Conservation (phyloP, 2,888 invertebrate genomes). For the Scaptomyza cyrtandrae region DNA sequence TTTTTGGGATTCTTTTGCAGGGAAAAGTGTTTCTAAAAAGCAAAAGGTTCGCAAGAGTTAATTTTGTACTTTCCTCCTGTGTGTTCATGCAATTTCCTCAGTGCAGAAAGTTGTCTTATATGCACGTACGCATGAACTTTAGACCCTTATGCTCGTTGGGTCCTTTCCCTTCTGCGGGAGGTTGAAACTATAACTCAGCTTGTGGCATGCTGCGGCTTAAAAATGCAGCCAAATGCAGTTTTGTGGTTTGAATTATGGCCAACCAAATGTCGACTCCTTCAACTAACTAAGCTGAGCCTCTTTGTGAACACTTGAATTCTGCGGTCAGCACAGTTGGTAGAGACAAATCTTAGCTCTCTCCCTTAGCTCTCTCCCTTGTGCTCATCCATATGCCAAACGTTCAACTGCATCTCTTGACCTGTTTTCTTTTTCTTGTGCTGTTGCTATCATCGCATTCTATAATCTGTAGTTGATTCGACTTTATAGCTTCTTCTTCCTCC, state of each 20-base stretch:
- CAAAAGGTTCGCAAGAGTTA: not conserved
- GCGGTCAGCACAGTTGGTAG: slow-evolving; percentile 12
- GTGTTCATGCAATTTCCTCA: too few relatives aligned
- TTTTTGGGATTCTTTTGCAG: not conserved
- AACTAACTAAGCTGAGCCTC: slow-evolving; percentile 6
- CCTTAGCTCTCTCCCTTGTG: too few relatives aligned
- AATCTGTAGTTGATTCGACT: slow-evolving; percentile 20
- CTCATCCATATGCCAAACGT: slow-evolving; percentile 9
- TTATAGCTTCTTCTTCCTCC: not conserved
- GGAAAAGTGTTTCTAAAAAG: not conserved
- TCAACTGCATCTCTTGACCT: slow-evolving; percentile 10
- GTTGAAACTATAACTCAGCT: slow-evolving; percentile 53
- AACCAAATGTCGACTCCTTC: slow-evolving; percentile 52
- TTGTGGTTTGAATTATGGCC: slow-evolving; percentile 61
- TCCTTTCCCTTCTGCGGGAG: not conserved
- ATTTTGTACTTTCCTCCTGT: not conserved
- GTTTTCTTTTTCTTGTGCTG: not conserved
- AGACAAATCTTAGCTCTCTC: not conserved
- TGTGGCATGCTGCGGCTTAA: slow-evolving; percentile 48
- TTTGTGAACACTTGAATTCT: slow-evolving; percentile 37
- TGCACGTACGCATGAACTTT: slow-evolving; percentile 26
- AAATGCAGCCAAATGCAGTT: slow-evolving; percentile 56
- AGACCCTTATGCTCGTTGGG: not conserved
- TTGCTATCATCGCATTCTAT: slow-evolving; percentile 1
- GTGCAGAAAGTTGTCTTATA: slow-evolving; percentile 8